Percentiles rank a stretch among this genome's conserved stretches.
Conservation (phyloP, 2,113 vertebrate species). For the Typhlomys cinereus region DNA sequence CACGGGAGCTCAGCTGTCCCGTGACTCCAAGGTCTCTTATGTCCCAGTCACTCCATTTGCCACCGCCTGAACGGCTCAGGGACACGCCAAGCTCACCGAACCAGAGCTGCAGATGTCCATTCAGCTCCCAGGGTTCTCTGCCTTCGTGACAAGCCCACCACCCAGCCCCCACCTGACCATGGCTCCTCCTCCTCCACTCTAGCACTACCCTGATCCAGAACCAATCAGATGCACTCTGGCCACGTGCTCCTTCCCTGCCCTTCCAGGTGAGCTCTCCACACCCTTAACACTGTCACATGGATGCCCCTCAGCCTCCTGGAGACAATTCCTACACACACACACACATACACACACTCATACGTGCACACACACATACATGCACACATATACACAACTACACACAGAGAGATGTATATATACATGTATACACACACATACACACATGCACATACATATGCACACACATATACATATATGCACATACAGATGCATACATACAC, state of each 20-base stretch:
- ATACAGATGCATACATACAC: too few relatives aligned
- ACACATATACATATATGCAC: too few relatives aligned
- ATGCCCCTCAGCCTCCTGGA: not conserved
- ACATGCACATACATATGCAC: too few relatives aligned
- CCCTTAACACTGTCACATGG: fast-evolving
- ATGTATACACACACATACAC: too few relatives aligned
- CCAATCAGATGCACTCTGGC: not conserved
- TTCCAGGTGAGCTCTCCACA: too few relatives aligned
- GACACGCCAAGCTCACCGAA: not conserved
- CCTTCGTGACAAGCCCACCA: not conserved
- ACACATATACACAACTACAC: too few relatives aligned
- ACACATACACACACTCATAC: too few relatives aligned
- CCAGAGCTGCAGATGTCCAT: not conserved
- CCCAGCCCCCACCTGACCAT: too few relatives aligned
- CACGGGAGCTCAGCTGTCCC: not conserved
- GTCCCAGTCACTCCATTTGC: not conserved
- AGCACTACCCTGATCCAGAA: not conserved
- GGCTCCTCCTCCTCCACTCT: not conserved
- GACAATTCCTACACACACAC: not conserved
- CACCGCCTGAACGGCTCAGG: not conserved
- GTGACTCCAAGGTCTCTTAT: not conserved
- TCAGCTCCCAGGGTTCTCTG: not conserved
- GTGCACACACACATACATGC: too few relatives aligned
- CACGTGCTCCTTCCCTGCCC: not conserved
- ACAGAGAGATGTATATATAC: too few relatives aligned